Percentiles rank a stretch among this genome's conserved stretches.
phyloP scores from a whole-genome alignment of 2,797 vertebrate species.

The Xenentodon cancila region DNA sequence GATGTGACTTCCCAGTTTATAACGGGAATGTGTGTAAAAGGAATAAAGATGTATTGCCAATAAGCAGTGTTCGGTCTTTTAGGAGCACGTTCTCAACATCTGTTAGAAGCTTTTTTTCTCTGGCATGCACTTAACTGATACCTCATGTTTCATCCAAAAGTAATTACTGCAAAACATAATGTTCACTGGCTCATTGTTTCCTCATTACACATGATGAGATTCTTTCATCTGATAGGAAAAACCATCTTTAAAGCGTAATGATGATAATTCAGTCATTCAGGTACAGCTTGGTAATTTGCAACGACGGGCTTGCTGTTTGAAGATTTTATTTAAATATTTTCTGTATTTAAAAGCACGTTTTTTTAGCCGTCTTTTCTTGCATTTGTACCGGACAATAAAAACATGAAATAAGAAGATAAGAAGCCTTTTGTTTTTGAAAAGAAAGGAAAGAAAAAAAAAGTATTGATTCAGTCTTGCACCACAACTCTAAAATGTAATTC shows the following conservation, averaged over 20 bases:
- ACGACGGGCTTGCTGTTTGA: too few species aligned
- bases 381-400: too few species aligned
- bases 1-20: background rate
- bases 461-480: too few species aligned
- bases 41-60: constrained; percentile 11
- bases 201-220: constrained; percentile 29
- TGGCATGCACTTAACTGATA: constrained; percentile 14
- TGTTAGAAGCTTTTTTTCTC: constrained; percentile 40
- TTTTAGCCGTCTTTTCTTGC: too few species aligned
- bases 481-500: too few species aligned
- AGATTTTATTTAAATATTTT: too few species aligned
- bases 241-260: constrained; percentile 10
- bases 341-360: too few species aligned
- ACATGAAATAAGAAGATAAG: too few species aligned
- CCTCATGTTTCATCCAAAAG: constrained; percentile 42
- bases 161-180: constrained; percentile 41
- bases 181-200: constrained; percentile 55
- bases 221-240: constrained; percentile 12
- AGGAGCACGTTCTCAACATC: constrained; percentile 58
- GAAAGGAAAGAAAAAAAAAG: too few species aligned
- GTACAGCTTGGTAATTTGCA: background rate
- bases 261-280: constrained; percentile 7
- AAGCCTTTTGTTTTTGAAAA: too few species aligned
- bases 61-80: constrained; percentile 19
- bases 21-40: constrained; percentile 1